These are phyloP conservation scores for Papilio elwesi DNA, from an alignment of 2,888 invertebrate species.

Conservation along the genomic window DNA sequence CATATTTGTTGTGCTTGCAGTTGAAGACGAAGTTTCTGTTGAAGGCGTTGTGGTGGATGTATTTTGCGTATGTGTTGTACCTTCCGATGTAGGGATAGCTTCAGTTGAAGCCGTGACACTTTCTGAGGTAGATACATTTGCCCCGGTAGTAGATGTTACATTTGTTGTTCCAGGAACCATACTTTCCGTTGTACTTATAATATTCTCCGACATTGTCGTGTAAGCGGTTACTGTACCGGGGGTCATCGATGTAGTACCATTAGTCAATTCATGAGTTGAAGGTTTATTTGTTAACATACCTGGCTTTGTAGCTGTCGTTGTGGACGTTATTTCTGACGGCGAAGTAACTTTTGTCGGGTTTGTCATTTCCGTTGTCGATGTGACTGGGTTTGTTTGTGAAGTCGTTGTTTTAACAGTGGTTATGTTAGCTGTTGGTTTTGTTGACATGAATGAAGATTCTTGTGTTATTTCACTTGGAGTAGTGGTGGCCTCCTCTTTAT, in stretches of 20 bases:
- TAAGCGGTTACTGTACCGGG: background rate
- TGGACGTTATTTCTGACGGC: constrained; percentile 35
- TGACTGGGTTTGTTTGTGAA: constrained; percentile 23
- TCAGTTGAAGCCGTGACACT: background rate
- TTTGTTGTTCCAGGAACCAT: constrained; percentile 1
- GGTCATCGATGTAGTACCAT: background rate
- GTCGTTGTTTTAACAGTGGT: constrained; percentile 40
- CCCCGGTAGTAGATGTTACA: constrained; percentile 3
- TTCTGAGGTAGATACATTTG: background rate
- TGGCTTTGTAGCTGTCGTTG: background rate
- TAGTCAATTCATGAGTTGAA: background rate
- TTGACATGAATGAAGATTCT: constrained; percentile 52
- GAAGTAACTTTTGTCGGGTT: constrained; percentile 4
- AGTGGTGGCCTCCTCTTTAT: constrained; percentile 62
- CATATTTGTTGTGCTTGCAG: constrained; percentile 24
- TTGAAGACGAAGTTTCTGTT: constrained; percentile 30
- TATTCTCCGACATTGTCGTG: constrained; percentile 12
- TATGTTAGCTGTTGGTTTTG: constrained; percentile 39
- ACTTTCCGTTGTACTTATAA: constrained; percentile 23
- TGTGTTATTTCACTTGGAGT: constrained; percentile 58
- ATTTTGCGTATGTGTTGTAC: background rate
- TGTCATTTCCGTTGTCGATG: constrained; percentile 15
- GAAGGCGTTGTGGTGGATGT: constrained; percentile 24
- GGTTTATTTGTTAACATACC: background rate
- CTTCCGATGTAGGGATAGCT: background rate